These are phyloP conservation scores for Thamnaconus septentrionalis DNA, from an alignment of 2,113 vertebrate species.

Conservation along the genomic window DNA sequence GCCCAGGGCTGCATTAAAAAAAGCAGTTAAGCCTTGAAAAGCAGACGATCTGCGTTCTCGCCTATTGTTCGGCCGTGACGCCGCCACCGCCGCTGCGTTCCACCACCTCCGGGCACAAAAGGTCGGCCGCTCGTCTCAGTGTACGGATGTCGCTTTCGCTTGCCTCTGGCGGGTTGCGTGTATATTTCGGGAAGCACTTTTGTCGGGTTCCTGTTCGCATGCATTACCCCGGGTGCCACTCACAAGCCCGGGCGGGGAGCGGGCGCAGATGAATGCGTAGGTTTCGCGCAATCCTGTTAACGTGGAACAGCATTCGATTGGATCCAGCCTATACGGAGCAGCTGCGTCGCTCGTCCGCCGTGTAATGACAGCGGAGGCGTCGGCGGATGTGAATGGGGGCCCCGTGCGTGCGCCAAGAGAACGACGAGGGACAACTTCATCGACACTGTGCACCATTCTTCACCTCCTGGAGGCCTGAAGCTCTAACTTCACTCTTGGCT, in stretches of 20 bases:
- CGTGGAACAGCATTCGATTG: constrained; percentile 80
- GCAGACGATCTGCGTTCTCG: not conserved
- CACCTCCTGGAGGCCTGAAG: too few species aligned
- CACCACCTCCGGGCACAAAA: constrained; percentile 53
- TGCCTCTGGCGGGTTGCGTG: constrained; percentile 52
- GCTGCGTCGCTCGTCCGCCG: constrained; percentile 34
- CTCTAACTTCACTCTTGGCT: too few species aligned
- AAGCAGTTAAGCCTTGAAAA: too few species aligned
- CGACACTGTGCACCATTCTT: constrained; percentile 3
- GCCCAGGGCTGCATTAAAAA: not conserved
- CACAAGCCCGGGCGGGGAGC: constrained; percentile 56
- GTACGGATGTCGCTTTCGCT: constrained; percentile 64
- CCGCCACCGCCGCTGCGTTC: constrained; percentile 39
- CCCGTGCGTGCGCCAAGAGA: too few species aligned
- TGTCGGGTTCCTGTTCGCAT: constrained; percentile 61
- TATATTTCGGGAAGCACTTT: constrained; percentile 58
- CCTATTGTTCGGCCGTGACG: too few species aligned
- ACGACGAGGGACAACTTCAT: not conserved
- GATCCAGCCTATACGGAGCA: constrained; percentile 63
- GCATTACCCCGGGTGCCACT: constrained; percentile 75
- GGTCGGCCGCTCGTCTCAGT: constrained; percentile 45
- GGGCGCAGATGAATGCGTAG: constrained; percentile 58
- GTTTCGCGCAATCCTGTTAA: constrained; percentile 77
- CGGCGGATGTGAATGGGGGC: constrained; percentile 9
- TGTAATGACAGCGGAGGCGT: constrained; percentile 25